Percentiles rank a stretch among this genome's conserved stretches.
Conservation (phyloP, 1,140 invertebrate species). For the Formica exsecta region DNA sequence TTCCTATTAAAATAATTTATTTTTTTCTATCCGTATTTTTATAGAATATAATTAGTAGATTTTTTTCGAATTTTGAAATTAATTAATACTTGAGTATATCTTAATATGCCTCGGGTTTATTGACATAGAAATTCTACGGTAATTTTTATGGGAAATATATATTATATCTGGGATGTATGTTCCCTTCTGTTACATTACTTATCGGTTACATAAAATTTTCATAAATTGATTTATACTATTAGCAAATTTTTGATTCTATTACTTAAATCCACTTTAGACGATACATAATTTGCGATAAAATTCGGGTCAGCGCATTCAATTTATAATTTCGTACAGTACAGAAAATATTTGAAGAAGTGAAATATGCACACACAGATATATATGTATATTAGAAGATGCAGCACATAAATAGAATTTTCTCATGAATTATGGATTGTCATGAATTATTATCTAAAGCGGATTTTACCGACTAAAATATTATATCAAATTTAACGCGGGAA, state of each 20-base stretch:
- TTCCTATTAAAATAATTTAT: constrained; percentile 6
- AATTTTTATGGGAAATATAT: not conserved
- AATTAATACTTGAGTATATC: constrained; percentile 24
- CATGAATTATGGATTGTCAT: no score
- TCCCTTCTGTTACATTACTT: no score
- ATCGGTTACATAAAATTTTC: no score
- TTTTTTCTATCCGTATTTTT: not conserved
- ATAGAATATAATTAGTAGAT: constrained; percentile 2
- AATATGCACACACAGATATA: no score
- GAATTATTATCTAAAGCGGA: not conserved
- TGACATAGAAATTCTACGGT: not conserved
- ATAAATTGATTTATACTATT: no score
- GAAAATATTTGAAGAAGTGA: no score
- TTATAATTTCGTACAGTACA: no score
- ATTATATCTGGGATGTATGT: not conserved
- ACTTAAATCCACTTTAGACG: not conserved
- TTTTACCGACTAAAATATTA: constrained; percentile 2
- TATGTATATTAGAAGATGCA: no score
- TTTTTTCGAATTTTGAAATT: constrained; percentile 1
- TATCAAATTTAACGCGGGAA: not conserved
- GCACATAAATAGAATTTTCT: no score
- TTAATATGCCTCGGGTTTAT: constrained; percentile 4
- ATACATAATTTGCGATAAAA: no score
- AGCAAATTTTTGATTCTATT: not conserved
- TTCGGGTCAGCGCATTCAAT: no score